phyloP scores from a whole-genome alignment of 2,797 vertebrate species.

The Synanceia verrucosa region DNA sequence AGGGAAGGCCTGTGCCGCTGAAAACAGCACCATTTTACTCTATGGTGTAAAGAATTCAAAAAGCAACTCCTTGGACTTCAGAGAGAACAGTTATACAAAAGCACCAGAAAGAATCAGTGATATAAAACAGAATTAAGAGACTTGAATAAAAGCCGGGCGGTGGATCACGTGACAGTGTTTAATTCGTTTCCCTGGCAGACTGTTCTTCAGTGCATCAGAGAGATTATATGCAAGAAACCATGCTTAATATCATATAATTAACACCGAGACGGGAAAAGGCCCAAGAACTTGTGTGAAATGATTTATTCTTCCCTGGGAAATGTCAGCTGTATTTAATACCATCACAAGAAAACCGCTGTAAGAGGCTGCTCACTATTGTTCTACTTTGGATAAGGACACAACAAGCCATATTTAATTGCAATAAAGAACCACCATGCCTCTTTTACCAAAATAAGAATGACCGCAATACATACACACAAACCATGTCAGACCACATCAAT shows the following conservation, averaged over 20 bases:
- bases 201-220: slow-evolving; percentile 65
- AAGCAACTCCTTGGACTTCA: slow-evolving; percentile 36
- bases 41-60: neutral
- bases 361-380: slow-evolving; percentile 43
- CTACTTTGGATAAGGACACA: neutral
- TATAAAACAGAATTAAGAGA: slow-evolving; percentile 60
- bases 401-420: neutral
- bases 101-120: slow-evolving; percentile 30
- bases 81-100: slow-evolving; percentile 35
- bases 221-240: slow-evolving; percentile 83
- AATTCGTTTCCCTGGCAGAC: slow-evolving; percentile 74
- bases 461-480: neutral
- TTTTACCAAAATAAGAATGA: neutral
- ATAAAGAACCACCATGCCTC: neutral
- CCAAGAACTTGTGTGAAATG: slow-evolving; percentile 68
- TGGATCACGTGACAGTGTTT: slow-evolving; percentile 70
- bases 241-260: slow-evolving; percentile 83
- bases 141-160: slow-evolving; percentile 47
- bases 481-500: neutral
- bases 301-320: slow-evolving; percentile 76
- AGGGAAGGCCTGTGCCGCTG: neutral
- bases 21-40: neutral
- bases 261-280: slow-evolving; percentile 62
- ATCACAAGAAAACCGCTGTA: slow-evolving; percentile 47
- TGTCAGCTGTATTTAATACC: slow-evolving; percentile 64